A percentile compares a stretch with the other conserved stretches of the same genome.
Evolutionary conservation across 1,140 invertebrate genomes (phyloP).

Genomic region (Eriosoma lanigerum): DNA sequence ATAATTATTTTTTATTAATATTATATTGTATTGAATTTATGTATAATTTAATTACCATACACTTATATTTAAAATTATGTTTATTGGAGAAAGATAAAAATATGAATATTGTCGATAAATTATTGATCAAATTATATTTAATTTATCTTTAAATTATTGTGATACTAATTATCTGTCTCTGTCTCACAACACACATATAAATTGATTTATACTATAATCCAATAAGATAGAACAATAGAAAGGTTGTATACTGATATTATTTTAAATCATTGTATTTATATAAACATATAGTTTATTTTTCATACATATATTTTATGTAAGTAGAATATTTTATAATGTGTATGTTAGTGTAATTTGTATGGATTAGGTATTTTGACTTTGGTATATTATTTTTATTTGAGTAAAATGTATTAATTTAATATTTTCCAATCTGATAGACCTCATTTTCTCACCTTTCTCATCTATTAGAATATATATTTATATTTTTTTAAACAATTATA

Average conservation of each 20-base stretch:
- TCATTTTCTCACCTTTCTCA: no score
- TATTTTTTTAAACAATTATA: no score
- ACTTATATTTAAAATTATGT: neutral
- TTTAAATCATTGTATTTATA: neutral
- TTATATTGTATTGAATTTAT: neutral
- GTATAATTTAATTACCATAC: neutral
- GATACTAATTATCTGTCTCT: no score
- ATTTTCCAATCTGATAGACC: no score
- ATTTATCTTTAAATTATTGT: neutral
- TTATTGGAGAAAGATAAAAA: neutral
- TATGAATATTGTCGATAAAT: neutral
- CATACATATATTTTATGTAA: neutral
- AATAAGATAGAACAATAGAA: neutral
- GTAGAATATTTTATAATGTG: no score
- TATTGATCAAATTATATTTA: neutral
- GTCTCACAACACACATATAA: no score
- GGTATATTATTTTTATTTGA: no score
- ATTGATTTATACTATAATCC: neutral
- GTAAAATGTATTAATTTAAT: no score
- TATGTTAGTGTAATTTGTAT: no score
- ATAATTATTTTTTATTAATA: slow-evolving; percentile 11
- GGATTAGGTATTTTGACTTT: no score
- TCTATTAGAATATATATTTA: no score
- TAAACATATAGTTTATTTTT: neutral
- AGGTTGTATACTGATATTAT: no score